A percentile compares a stretch with the other conserved stretches of the same genome.
Conservation (phyloP, 37 sponge, comb jelly and placozoan species). For the Hormiphora californensis region DNA sequence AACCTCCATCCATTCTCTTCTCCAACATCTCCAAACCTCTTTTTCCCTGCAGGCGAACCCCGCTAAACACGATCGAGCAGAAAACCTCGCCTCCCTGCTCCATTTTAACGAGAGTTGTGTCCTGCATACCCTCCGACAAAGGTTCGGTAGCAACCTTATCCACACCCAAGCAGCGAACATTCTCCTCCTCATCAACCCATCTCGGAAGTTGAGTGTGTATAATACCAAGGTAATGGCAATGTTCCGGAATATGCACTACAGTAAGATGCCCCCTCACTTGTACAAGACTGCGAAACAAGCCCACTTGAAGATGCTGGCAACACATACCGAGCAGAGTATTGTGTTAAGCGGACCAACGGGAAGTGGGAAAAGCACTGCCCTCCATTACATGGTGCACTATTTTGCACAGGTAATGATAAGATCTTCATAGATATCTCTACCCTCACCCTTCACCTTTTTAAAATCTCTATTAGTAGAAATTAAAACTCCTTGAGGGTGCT, state of each 20-base stretch:
- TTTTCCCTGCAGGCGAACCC: constrained; percentile 79
- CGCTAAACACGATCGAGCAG: constrained; percentile 67
- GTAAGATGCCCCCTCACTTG: constrained; percentile 66
- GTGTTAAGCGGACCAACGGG: constrained; percentile 87
- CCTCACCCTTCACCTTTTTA: no score
- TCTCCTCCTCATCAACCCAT: constrained; percentile 89
- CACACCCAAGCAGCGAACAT: constrained; percentile 95
- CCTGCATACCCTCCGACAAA: constrained; percentile 88
- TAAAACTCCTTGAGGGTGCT: no score
- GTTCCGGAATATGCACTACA: constrained; percentile 49
- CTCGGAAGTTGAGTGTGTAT: constrained; percentile 64
- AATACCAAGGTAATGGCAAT: constrained; percentile 49
- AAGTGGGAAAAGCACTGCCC: constrained; percentile 82
- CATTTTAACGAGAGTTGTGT: constrained; percentile 91
- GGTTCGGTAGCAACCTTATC: constrained; percentile 82
- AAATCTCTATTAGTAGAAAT: no score
- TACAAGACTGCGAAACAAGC: constrained; percentile 90
- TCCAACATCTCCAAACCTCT: no score
- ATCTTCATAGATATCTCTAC: no score
- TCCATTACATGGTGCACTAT: constrained; percentile 42
- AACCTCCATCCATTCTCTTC: no score
- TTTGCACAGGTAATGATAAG: constrained; percentile 46
- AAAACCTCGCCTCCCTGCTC: constrained; percentile 81
- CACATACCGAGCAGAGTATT: constrained; percentile 81
- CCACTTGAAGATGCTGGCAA: constrained; percentile 76